Base-by-base conservation (phyloP, 2,113 vertebrate genomes). In the Daboia siamensis region DNA sequence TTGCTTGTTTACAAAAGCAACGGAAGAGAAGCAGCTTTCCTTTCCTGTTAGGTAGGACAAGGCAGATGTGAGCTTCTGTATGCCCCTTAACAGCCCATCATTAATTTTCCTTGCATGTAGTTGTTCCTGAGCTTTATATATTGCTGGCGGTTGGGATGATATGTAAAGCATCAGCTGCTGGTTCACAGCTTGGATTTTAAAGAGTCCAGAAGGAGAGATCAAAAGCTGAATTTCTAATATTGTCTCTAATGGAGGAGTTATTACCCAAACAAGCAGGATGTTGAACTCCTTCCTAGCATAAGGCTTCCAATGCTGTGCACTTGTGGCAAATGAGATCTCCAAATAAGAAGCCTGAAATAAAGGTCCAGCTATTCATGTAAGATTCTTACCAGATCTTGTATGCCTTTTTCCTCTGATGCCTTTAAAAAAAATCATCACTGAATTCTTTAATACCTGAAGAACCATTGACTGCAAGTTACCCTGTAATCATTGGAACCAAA, bases 121-220 rank as follows among this genome's bases (percentile, higher is more conserved):
- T 92, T 95, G 44, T 94, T 8, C 12, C 95, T 92, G 89, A 17
- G 92, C 94, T 96, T 96, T 87, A 12, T 96, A 93, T 95, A 95
- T 95, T 95, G 95, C 94, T 94, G 94, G 96, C 93, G 93, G 93
- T 93, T 95, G 93, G 90, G 95, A 93, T 94, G 84, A 64, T 94
- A 95, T 95, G 92, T 95, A 96, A 96, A 96, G 95, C 93, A 95
- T 96, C 95, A 97, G 96, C 96, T 97, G 96, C 96, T 96, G 93
- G 95, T 95, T 95, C 95, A 96, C 96, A 96, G 96, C 95, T 96
- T 96, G 96, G 94, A 94, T 96, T 96, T 97, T 96, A 96, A 97
- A 92, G 55, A n/a, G 91, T 94, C 96, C 94, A 94, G 93, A 94
- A 97, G 96, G 96, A 97, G 93, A 96, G 91, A 96, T 95, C 94